Base-by-base conservation (phyloP, 2,888 invertebrate genomes). In the Bibio marci region DNA sequence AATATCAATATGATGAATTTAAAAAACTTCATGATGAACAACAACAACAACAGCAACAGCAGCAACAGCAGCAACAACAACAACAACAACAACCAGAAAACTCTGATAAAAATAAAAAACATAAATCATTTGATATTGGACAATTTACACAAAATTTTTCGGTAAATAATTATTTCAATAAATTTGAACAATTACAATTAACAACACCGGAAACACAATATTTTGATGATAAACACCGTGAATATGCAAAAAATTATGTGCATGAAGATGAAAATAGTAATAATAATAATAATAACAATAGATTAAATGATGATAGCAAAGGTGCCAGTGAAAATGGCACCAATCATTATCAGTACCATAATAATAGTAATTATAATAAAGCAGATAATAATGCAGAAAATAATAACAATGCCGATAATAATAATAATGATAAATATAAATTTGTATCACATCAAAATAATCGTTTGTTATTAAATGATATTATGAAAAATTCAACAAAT, bases 211-310 rank as follows among this genome's bases (percentile, higher is more conserved):
- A 30, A 7, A 38, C 42, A 34, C 13, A 19, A 8, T 35, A 19
- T 35, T 37, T 38, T 14, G 41, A 41, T 31, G n/a, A 30, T n/a
- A 38, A 37, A 37, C 35, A 37, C 14, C 19, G 28, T 14, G 11
- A 35, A 34, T 41, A 38, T 26, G 30, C 26, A 28, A 25, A 25
- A 26, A 25, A 32, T 12, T 7, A 7, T 17, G 5, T 32, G 18
- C 19, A 10, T 30, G 30, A n/a, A n/a, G n/a, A n/a, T n/a, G 22
- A 22, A 22, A 22, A 22, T 22, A 6, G 5, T 6, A 22, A 22
- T 22, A 8, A 22, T 22, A 22, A 22, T 6, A 22, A 22, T 6
- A 22, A 22, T 8, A 4, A 6, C 8, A 22, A 22, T 22, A 22
- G 8, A 6, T 6, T 6, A 4, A 8, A 8, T 22, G 22, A 22